Evolutionary conservation across 1,140 invertebrate species (phyloP).

Genomic region (Megalopta genalis): DNA sequence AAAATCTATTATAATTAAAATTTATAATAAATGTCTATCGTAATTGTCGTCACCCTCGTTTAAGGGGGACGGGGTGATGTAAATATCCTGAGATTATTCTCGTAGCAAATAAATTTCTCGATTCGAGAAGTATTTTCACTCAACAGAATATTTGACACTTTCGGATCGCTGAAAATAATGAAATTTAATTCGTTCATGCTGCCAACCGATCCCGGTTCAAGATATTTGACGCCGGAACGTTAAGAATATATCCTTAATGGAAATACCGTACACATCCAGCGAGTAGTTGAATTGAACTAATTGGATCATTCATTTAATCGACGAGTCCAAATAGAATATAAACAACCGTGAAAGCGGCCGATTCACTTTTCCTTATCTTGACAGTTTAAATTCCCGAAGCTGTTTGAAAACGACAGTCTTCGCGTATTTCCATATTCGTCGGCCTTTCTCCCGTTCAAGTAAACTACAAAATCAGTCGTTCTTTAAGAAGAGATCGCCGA

Average conservation of each 20-base stretch:
- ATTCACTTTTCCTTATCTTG: conserved; percentile 58
- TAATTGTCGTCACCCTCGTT: no score
- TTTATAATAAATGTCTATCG: no score
- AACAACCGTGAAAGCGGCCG: conserved; percentile 51
- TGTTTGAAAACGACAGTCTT: conserved; percentile 44
- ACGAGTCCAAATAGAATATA: conserved; percentile 38
- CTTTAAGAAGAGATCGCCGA: conserved; percentile 18
- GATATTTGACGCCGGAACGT: background rate
- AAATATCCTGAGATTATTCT: no score
- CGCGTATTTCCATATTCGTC: conserved; percentile 30
- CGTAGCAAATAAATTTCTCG: no score
- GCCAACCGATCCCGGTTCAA: background rate
- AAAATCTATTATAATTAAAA: no score
- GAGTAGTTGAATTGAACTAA: conserved; percentile 19
- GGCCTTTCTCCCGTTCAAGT: conserved; percentile 40
- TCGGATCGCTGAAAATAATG: no score
- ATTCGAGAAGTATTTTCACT: no score
- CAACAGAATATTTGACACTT: no score
- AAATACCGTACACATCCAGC: background rate
- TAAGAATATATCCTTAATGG: conserved; percentile 14
- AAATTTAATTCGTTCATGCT: background rate
- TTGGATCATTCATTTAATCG: conserved; percentile 12
- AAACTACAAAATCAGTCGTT: conserved; percentile 32
- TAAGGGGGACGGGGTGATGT: no score
- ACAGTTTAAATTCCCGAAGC: conserved; percentile 14